phyloP scores from a whole-genome alignment of 53 echinoderm and acorn worm species.

The Holothuria scabra region DNA sequence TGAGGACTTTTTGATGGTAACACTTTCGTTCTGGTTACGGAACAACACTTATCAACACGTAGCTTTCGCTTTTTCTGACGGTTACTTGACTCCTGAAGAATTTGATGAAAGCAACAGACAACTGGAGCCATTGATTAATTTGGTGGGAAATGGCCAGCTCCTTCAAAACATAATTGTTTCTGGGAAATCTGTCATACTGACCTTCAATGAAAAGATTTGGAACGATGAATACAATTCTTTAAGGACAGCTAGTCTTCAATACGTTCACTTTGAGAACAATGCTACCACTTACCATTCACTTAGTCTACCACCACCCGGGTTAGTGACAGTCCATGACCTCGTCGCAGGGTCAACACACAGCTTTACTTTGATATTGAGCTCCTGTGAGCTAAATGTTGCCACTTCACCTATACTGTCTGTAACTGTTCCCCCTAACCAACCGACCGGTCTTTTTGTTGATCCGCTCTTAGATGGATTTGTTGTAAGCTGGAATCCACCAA shows the following conservation, averaged over 20 bases:
- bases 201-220: not conserved
- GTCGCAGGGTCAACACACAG: conserved; percentile 29
- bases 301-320: conserved; percentile 14
- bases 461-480: conserved; percentile 29
- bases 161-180: not conserved
- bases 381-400: conserved; percentile 40
- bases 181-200: not conserved
- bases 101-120: conserved; percentile 38
- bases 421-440: conserved; percentile 34
- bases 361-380: conserved; percentile 30
- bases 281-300: conserved; percentile 19
- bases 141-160: conserved; percentile 28
- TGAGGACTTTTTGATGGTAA: conserved; percentile 44
- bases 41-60: conserved; percentile 37
- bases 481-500: conserved; percentile 28
- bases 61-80: conserved; percentile 44
- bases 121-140: conserved; percentile 27
- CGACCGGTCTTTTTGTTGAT: conserved; percentile 25
- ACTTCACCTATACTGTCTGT: conserved; percentile 13
- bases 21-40: conserved; percentile 42
- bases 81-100: conserved; percentile 16
- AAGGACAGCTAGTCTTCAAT: not conserved
- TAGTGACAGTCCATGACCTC: conserved; percentile 23
- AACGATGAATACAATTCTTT: not conserved
- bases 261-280: not conserved